Base-by-base conservation (phyloP, 2,113 vertebrate genomes). In the Echinops telfairi region DNA sequence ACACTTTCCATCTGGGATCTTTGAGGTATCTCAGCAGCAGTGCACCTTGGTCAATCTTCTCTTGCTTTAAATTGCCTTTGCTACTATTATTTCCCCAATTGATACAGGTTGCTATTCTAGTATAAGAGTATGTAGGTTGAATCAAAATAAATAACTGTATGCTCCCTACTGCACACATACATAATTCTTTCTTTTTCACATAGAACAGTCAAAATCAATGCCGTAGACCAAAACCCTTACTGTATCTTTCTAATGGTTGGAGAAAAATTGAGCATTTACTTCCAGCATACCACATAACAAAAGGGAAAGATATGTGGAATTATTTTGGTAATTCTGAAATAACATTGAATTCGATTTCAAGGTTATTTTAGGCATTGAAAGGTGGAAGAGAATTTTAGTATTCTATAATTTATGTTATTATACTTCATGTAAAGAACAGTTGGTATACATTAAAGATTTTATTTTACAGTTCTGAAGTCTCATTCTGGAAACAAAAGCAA, bases 291-390 rank as follows among this genome's bases (percentile, higher is more conserved):
- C 9, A 75, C 16, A 43, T 11, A 90, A 10, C 43, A 0, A 0
- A 57, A 8, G 15, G 66, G 8, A 88, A 93, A 81, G 23, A 89
- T 17, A 83, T 57, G n/a, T 47, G 9, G 3, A 92, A 57, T 4
- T 53, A 53, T 6, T 53, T 12, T 53, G 5, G 47, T 53, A 53
- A 53, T 53, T 53, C 90, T 86, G 64, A 73, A 8, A 1, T 25
- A 33, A 43, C 36, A 84, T 91, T 58, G 12, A 84, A 60, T 83
- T 94, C 83, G 36, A 53, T 73, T 81, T 33, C 22, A 40, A 89
- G 36, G 22, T n/a, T 62, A 40, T 10, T 79, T 57, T 87, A 84
- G 20, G 43, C 11, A 62, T 12, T 25, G 2, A 70, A 5, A 0
- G 33, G 62, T 90, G 10, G 22, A 60, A 36, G 36, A 78, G 43